Evolutionary conservation across 2,113 vertebrate genomes (phyloP), one percentile per base, ranked within the genome.

Genomic region (Stegastes partitus): DNA sequence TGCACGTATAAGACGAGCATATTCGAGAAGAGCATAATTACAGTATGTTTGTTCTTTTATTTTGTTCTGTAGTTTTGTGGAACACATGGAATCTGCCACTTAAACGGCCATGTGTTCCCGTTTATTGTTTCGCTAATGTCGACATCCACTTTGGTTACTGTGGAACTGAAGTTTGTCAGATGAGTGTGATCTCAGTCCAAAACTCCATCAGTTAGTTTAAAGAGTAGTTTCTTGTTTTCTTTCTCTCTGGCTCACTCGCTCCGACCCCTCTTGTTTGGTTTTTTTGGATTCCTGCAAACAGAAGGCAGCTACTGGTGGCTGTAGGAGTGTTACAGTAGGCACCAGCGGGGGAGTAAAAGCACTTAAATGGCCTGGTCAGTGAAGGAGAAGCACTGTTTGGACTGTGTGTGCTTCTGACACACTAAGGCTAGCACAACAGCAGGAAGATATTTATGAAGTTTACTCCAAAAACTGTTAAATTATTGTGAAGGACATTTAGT

Each of bases 1-100:
- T 65, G 58, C 44, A 47, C 64, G 26, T 26, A 61, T 59, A 67
- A 83, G 87, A 57, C 51, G 7, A 44, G 55, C 50, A 55, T 15
- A 70, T 76, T 57, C 66, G 54, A 70, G 23, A 31, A 51, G 42
- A 55, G 65, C 25, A 44, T 37, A 75, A 49, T 12, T 37, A 18
- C 61, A 39, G 14, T 37, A 1, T 68, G 61, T 69, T 67, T 65
- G 44, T 44, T 68, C 54, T 54, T 66, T 71, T 22, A 34, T 51
- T 79, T 34, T 74, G 15, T 28, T 28, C 31, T 55, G 6, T 65
- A 59, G 4, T 18, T 47, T 53, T 51, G 15, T 69, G 37, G 11
- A 26, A 73, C 15, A 31, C 70, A 19, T 62, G n/a, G 62, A 31
- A 18, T 53, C 74, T 58, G 50, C 34, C 22, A 67, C 31, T 58